A percentile compares a stretch with the other conserved stretches of the same genome.
Conservation (phyloP, 2,113 vertebrate species). For the Hypomesus transpacificus region DNA sequence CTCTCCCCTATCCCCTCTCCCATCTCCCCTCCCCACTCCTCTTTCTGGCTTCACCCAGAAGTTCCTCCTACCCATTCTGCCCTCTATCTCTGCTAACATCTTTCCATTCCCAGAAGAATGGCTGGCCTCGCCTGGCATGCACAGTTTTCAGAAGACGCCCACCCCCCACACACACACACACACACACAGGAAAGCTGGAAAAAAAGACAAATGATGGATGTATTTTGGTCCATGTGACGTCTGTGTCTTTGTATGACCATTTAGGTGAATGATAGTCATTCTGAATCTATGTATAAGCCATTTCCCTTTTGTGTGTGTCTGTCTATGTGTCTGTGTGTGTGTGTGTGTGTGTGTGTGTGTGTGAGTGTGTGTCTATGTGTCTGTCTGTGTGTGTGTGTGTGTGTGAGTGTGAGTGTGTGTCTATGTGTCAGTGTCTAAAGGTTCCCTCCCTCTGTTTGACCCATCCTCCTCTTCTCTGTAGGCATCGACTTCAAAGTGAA, state of each 20-base stretch:
- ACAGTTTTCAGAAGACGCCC: slow-evolving; percentile 25
- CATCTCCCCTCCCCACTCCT: slow-evolving; percentile 28
- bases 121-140: slow-evolving; percentile 42
- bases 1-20: slow-evolving; percentile 16
- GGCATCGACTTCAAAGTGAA: slow-evolving; percentile 96
- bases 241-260: too few relatives aligned
- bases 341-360: slow-evolving; percentile 5
- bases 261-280: too few relatives aligned
- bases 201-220: background rate
- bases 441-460: background rate
- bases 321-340: too few relatives aligned
- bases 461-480: slow-evolving; percentile 41
- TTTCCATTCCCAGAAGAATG: slow-evolving; percentile 45
- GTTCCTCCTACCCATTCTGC: slow-evolving; percentile 63
- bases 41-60: slow-evolving; percentile 46
- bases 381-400: background rate
- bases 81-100: slow-evolving; percentile 58
- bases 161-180: background rate
- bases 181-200: slow-evolving; percentile 16
- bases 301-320: too few relatives aligned
- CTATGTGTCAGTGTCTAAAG: slow-evolving; percentile 35
- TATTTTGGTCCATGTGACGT: too few relatives aligned
- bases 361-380: slow-evolving; percentile 13
- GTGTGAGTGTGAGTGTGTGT: slow-evolving; percentile 4
- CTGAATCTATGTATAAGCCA: too few relatives aligned